Evolutionary conservation across 2,113 vertebrate species (phyloP).

Genomic region (Coreoperca whiteheadi): DNA sequence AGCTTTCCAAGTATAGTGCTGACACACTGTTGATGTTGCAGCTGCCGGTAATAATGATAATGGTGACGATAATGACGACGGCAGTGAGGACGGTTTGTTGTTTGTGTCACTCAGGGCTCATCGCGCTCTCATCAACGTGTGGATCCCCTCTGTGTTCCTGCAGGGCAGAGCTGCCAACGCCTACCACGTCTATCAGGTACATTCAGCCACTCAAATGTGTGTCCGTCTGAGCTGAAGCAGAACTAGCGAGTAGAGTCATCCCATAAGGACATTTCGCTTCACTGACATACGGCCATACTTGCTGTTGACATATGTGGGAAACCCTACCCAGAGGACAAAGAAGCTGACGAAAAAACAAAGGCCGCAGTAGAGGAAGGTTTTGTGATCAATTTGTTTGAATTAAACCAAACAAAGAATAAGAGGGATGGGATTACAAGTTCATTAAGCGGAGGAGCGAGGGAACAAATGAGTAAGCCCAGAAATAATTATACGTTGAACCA

Average conservation of each 20-base stretch:
- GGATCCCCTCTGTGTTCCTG: constrained; percentile 99
- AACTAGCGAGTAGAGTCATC: background rate
- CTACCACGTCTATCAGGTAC: constrained; percentile 98
- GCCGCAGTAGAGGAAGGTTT: background rate
- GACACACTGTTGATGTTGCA: constrained; percentile 38
- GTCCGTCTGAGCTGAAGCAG: background rate
- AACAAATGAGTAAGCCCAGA: constrained; percentile 34
- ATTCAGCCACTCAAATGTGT: background rate
- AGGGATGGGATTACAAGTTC: constrained; percentile 24
- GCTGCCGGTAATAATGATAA: constrained; percentile 33
- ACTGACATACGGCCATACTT: background rate
- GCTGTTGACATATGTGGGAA: background rate
- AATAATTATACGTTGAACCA: constrained; percentile 16
- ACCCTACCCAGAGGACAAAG: too few relatives aligned
- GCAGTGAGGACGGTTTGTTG: constrained; percentile 40
- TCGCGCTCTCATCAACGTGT: constrained; percentile 97
- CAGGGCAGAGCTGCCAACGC: constrained; percentile 95
- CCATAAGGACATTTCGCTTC: background rate
- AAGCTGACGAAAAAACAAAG: constrained; percentile 1
- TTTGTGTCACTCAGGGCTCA: constrained; percentile 88
- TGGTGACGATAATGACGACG: constrained; percentile 23
- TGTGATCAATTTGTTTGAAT: constrained; percentile 21
- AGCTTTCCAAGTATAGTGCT: constrained; percentile 13
- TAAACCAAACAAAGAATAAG: background rate
- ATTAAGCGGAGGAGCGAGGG: constrained; percentile 14